Conservation (phyloP, 2,113 vertebrate genomes). For the Python bivittatus region DNA sequence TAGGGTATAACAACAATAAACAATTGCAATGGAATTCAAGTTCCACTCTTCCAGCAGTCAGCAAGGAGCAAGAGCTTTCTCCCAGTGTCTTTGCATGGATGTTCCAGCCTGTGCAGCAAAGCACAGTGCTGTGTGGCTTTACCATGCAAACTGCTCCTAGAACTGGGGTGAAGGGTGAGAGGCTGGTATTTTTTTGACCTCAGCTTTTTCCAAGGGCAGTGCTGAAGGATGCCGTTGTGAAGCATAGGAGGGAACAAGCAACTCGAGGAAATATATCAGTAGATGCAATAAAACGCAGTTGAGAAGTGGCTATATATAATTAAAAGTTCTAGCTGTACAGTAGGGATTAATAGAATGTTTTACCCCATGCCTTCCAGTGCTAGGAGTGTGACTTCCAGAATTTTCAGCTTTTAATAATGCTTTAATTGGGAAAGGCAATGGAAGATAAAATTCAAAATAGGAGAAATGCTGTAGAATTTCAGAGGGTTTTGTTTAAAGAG, state of each 20-base stretch:
- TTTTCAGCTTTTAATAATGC: neutral
- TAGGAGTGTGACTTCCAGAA: neutral
- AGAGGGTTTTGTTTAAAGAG: neutral
- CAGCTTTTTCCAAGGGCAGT: neutral
- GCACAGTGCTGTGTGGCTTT: neutral
- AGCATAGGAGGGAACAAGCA: neutral
- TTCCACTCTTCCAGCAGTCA: neutral
- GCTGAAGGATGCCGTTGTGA: neutral
- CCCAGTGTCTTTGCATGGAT: neutral
- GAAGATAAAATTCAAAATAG: neutral
- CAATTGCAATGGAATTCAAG: neutral
- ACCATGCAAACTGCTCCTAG: neutral
- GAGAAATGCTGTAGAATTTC: constrained; percentile 26
- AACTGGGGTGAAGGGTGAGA: neutral
- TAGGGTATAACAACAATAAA: neutral
- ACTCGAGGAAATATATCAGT: neutral
- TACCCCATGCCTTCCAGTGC: neutral
- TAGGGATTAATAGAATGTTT: neutral
- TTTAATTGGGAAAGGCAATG: constrained; percentile 26
- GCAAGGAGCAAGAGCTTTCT: neutral
- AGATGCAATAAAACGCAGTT: neutral
- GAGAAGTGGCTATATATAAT: neutral
- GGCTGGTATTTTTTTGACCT: neutral
- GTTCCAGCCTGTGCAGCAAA: neutral
- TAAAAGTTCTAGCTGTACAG: constrained; percentile 2